Conservation (phyloP, 2,888 invertebrate genomes). For the Sinotaia quadrata region DNA sequence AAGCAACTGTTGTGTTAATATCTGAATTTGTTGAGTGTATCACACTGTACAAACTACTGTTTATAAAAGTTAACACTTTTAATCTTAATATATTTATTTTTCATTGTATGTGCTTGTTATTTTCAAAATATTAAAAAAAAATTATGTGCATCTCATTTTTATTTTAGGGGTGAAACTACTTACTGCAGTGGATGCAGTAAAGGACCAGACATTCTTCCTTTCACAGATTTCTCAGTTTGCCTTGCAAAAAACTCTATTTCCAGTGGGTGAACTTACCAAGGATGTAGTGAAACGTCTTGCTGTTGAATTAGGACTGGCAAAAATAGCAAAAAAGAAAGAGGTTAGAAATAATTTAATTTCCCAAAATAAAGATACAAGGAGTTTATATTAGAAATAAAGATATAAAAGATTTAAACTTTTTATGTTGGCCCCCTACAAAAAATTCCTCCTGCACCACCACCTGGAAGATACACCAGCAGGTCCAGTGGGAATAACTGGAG, state of each 20-base stretch:
- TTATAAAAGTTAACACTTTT: too few species aligned
- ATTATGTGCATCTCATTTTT: too few species aligned
- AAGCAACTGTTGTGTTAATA: too few species aligned
- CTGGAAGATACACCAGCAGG: too few species aligned
- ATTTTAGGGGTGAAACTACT: constrained; percentile 82
- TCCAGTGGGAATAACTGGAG: too few species aligned
- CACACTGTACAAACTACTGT: too few species aligned
- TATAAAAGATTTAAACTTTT: not conserved
- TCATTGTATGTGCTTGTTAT: too few species aligned
- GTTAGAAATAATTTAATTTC: constrained; percentile 47
- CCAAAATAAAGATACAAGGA: not conserved
- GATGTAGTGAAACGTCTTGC: constrained; percentile 86
- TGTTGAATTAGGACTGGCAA: constrained; percentile 75
- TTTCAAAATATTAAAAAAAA: too few species aligned
- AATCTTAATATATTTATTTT: too few species aligned
- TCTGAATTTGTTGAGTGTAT: too few species aligned
- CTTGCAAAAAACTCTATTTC: constrained; percentile 89
- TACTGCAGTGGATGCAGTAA: constrained; percentile 81
- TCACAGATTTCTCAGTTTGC: constrained; percentile 86
- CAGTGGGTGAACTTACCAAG: constrained; percentile 85
- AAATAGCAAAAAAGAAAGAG: constrained; percentile 69
- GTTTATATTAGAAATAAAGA: not conserved
- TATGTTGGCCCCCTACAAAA: too few species aligned
- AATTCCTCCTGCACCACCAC: too few species aligned
- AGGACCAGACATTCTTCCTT: constrained; percentile 97